Evolutionary conservation across 1,140 invertebrate species (phyloP), one percentile per base, ranked within the genome.

Genomic region (Zaprionus inermis): DNA sequence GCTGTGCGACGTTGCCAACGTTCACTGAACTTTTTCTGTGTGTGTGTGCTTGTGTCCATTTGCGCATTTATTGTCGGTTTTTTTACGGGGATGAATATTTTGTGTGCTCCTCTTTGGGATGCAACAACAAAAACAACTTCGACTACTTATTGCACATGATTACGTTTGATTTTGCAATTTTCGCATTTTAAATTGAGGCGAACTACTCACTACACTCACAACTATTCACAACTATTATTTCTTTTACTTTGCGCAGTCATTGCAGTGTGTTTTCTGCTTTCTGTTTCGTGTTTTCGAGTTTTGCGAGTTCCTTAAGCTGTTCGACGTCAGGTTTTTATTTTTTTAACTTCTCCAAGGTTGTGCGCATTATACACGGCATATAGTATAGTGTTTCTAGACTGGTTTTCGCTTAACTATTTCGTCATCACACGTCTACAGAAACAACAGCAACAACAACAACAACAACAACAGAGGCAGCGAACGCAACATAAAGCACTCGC

Each of bases 401-500:
- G 83, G 83, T 86, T 86, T 86, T 89, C 76, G 84, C 83, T 86
- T 72, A 83, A 70, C 69, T 83, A 83, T 86, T 86, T 86, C 83
- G 83, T 86, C 83, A 86, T 86, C 84, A 65, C 49, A 38, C 60
- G 46, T 46, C 67, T 67, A 20, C 74, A 72, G 51, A 68, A 76
- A 70, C 71, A 76, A 70, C 65, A 66, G 38, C 44, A 66, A 58
- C 57, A 68, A 46, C 41, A 60, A 68, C 72, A 32, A 56, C 70
- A 67, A 63, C 63, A 56, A 20, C 20, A 60, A 61, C 51, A 56
- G 54, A 55, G 63, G 66, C 63, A 44, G 59, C 57, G 38, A 65
- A n/a, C n/a, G n/a, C n/a, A 70, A 71, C 36, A 75, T 71, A 54
- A 59, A 71, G 72, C 72, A 46, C 44, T 57, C 57, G 59, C 54